Evolutionary conservation across 2,797 vertebrate genomes (phyloP).

Genomic region (Cyprinodon diabolis): DNA sequence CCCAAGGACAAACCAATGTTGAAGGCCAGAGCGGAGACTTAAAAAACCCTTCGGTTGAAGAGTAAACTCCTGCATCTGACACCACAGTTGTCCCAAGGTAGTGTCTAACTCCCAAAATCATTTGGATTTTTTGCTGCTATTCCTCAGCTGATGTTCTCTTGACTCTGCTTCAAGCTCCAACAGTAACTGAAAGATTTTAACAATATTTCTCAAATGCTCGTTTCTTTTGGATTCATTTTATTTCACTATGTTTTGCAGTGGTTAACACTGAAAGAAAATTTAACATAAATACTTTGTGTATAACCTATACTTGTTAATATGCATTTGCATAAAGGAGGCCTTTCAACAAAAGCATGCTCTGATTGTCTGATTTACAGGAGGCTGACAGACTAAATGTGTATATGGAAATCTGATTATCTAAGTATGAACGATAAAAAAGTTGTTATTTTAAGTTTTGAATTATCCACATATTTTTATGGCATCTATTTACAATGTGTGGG

Average conservation of each 20-base stretch:
- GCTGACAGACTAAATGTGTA: background rate
- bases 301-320: background rate
- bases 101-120: too few species aligned
- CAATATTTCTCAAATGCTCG: too few species aligned
- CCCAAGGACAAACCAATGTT: too few species aligned
- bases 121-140: too few species aligned
- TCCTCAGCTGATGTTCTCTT: too few species aligned
- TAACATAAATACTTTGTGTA: background rate
- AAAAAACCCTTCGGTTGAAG: too few species aligned
- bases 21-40: too few species aligned
- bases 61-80: too few species aligned
- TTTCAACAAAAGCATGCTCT: background rate
- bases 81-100: too few species aligned
- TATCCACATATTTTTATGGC: background rate
- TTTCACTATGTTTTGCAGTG: background rate
- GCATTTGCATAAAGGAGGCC: background rate
- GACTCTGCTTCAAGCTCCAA: too few species aligned
- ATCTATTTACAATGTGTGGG: constrained; percentile 15
- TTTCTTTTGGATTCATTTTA: too few species aligned
- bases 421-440: background rate
- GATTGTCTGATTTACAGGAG: background rate
- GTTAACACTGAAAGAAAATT: background rate
- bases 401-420: background rate
- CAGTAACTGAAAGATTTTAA: too few species aligned
- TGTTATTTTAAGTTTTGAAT: constrained; percentile 10